Conservation (phyloP, 2,888 invertebrate species). For the Drosophila buzzatii region DNA sequence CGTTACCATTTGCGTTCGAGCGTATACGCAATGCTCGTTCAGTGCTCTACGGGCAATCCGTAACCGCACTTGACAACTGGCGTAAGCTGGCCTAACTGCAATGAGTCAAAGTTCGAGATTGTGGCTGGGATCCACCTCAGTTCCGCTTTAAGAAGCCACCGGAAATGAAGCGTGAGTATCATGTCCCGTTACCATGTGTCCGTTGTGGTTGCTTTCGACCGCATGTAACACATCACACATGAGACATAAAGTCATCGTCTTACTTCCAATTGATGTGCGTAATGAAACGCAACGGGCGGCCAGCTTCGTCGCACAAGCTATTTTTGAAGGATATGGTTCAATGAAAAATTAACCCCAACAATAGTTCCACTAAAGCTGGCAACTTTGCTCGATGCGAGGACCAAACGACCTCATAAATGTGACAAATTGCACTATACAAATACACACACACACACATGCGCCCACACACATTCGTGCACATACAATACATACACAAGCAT, state of each 20-base stretch:
- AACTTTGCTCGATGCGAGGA: conserved; percentile 26
- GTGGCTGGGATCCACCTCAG: conserved; percentile 51
- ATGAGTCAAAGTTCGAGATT: conserved; percentile 49
- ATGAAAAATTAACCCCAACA: conserved; percentile 63
- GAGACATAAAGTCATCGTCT: conserved; percentile 48
- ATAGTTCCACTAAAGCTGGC: conserved; percentile 31
- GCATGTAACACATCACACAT: conserved; percentile 39
- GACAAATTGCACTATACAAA: conserved; percentile 51
- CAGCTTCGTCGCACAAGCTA: conserved; percentile 35
- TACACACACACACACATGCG: background rate
- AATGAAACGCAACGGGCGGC: conserved; percentile 59
- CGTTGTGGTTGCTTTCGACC: conserved; percentile 27
- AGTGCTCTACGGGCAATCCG: conserved; percentile 11
- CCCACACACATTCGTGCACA: background rate
- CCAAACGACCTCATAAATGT: conserved; percentile 62
- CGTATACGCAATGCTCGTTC: background rate
- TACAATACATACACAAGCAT: conserved; percentile 3
- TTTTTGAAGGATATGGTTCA: conserved; percentile 51
- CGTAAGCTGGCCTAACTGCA: conserved; percentile 47
- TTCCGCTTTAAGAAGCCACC: conserved; percentile 62
- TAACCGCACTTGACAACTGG: conserved; percentile 18
- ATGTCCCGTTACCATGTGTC: conserved; percentile 21
- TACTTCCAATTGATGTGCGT: conserved; percentile 59
- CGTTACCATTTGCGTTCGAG: conserved; percentile 26
- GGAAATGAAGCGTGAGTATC: conserved; percentile 65